phyloP scores from a whole-genome alignment of 2,113 vertebrate species.

The Brachypteracias leptosomus region DNA sequence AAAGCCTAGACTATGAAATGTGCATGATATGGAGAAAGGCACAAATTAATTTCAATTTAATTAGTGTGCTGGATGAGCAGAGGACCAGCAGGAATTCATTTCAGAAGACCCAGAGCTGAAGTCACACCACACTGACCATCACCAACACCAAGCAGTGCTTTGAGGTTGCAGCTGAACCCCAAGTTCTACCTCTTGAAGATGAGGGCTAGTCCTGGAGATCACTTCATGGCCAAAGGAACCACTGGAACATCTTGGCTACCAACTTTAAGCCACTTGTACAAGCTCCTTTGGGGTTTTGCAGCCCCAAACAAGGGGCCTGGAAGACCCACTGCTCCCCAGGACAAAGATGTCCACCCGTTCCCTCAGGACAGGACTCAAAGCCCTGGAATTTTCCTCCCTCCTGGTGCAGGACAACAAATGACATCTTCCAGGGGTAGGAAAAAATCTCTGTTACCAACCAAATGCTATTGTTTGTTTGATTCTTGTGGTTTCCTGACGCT shows the following conservation, averaged over 20 bases:
- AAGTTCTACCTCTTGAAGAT: fast-evolving
- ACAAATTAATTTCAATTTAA: neutral
- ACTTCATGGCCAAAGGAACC: neutral
- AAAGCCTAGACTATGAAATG: neutral
- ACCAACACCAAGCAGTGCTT: no score
- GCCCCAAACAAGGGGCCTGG: neutral
- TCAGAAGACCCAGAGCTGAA: neutral
- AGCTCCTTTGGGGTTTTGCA: neutral
- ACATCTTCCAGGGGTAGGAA: neutral
- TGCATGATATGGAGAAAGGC: neutral
- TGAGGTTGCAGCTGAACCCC: neutral
- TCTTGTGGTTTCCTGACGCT: slow-evolving; percentile 3
- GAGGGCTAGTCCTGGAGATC: neutral
- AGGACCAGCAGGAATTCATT: neutral
- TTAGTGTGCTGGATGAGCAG: neutral
- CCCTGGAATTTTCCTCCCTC: neutral
- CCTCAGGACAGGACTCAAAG: neutral
- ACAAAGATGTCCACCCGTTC: neutral
- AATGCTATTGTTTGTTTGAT: slow-evolving; percentile 14
- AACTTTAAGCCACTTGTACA: neutral
- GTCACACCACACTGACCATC: neutral
- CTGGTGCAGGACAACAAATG: neutral
- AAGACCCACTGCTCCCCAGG: neutral
- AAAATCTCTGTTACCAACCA: neutral
- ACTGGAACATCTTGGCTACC: neutral